Conservation (phyloP, 2,113 vertebrate species). For the Proteles cristata region DNA sequence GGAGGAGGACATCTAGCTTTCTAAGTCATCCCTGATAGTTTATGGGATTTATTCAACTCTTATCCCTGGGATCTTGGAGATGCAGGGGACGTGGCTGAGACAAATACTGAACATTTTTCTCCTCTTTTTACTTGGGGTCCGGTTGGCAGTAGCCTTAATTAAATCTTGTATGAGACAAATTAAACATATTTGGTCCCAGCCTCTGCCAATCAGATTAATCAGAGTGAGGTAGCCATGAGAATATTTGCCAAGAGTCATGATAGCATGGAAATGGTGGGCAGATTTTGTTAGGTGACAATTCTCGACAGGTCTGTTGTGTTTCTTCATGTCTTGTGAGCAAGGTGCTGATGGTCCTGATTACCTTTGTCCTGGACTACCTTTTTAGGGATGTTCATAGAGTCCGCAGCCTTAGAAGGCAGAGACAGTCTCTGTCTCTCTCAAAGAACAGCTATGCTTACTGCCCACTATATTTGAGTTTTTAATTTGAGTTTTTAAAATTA, state of each 20-base stretch:
- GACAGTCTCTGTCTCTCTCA: not conserved
- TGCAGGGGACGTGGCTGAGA: not conserved
- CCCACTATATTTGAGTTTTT: too few relatives aligned
- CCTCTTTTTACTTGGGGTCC: not conserved
- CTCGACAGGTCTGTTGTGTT: not conserved
- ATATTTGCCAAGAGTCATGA: not conserved
- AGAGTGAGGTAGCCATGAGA: not conserved
- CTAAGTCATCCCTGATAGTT: not conserved
- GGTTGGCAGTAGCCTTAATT: not conserved
- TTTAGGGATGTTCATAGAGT: not conserved
- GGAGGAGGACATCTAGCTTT: not conserved
- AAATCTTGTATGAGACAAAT: not conserved
- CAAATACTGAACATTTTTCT: not conserved
- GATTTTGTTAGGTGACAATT: not conserved
- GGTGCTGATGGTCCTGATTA: not conserved
- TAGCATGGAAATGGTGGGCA: not conserved
- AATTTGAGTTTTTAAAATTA: not conserved
- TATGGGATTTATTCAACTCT: not conserved
- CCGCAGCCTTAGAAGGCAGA: not conserved
- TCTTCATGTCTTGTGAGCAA: not conserved
- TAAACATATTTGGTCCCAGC: not conserved
- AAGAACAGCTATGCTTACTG: not conserved
- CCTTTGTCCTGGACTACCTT: not conserved
- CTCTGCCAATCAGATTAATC: not conserved
- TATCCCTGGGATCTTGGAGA: not conserved